Percentiles rank a stretch among this genome's conserved stretches.
Evolutionary conservation across 53 echinoderm and acorn worm genomes (phyloP).

Genomic region (Henricia sp.): DNA sequence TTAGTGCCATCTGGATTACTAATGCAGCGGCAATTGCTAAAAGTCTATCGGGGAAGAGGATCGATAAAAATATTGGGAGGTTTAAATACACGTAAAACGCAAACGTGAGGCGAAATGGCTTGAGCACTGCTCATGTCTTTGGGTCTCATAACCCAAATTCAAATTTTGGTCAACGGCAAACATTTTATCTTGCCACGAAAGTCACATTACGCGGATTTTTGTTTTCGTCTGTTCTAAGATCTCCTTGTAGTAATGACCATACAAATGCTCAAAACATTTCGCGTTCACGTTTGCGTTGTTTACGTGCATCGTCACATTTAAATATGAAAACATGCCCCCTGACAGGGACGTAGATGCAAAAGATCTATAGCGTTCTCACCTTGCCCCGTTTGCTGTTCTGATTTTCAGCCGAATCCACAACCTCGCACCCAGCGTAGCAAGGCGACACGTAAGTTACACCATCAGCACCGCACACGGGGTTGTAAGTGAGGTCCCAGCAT

Average conservation of each 20-base stretch:
- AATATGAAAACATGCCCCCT: too few species aligned
- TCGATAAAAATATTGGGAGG: not conserved
- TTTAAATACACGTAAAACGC: not conserved
- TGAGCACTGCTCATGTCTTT: not conserved
- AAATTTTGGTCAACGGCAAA: not conserved
- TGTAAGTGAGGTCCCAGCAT: conserved; percentile 12
- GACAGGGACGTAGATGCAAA: too few species aligned
- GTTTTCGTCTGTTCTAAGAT: too few species aligned
- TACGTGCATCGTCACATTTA: too few species aligned
- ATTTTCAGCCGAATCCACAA: not conserved
- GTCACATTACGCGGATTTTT: too few species aligned
- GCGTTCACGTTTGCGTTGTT: too few species aligned
- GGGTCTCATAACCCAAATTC: not conserved
- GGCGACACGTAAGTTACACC: conserved; percentile 48
- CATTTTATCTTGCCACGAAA: too few species aligned
- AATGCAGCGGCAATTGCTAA: conserved; percentile 1
- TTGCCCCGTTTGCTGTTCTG: conserved; percentile 2
- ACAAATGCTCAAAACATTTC: too few species aligned
- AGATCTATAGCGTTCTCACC: too few species aligned
- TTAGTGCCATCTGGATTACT: too few species aligned
- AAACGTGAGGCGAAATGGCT: not conserved
- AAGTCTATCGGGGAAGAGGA: not conserved
- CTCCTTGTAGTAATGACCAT: too few species aligned
- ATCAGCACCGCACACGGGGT: conserved; percentile 50
- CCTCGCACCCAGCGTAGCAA: conserved; percentile 60